A percentile compares a stretch with the other conserved stretches of the same genome.
Evolutionary conservation across 2,113 vertebrate species (phyloP).

Genomic region (Elanoides forficatus): DNA sequence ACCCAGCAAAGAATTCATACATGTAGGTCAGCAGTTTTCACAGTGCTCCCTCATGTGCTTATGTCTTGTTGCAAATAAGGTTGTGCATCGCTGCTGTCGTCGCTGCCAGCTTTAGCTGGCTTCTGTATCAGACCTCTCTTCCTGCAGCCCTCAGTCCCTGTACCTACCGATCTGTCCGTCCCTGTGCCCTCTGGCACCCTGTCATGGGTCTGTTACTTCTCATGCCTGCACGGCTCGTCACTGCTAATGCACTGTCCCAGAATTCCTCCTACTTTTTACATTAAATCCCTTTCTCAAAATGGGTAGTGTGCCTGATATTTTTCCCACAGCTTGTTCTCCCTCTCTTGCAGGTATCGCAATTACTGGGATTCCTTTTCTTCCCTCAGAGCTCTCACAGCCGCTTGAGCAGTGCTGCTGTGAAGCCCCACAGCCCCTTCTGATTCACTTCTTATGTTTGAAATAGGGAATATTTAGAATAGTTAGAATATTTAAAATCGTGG

Average conservation of each 20-base stretch:
- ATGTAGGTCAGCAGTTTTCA: not conserved
- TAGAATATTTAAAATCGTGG: not conserved
- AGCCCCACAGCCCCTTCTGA: not conserved
- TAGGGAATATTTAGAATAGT: constrained; percentile 12
- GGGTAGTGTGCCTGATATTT: not conserved
- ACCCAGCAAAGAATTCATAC: not conserved
- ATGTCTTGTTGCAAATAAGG: not conserved
- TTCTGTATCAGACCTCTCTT: not conserved
- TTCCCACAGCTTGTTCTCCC: not conserved
- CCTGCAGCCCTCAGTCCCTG: not conserved
- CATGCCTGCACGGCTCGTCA: not conserved
- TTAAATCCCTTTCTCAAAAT: not conserved
- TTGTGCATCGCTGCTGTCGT: not conserved
- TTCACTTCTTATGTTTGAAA: constrained; percentile 19
- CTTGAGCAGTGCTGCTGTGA: not conserved
- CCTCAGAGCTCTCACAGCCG: not conserved
- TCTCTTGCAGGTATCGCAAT: not conserved
- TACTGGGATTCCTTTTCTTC: constrained; percentile 33
- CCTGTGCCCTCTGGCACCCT: not conserved
- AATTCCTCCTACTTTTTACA: not conserved
- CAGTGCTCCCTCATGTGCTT: not conserved
- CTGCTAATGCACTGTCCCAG: not conserved
- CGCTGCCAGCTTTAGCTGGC: not conserved
- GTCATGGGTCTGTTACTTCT: not conserved
- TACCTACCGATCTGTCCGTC: not conserved